Conservation (phyloP, 2,797 vertebrate species). For the Propithecus perrieri region DNA sequence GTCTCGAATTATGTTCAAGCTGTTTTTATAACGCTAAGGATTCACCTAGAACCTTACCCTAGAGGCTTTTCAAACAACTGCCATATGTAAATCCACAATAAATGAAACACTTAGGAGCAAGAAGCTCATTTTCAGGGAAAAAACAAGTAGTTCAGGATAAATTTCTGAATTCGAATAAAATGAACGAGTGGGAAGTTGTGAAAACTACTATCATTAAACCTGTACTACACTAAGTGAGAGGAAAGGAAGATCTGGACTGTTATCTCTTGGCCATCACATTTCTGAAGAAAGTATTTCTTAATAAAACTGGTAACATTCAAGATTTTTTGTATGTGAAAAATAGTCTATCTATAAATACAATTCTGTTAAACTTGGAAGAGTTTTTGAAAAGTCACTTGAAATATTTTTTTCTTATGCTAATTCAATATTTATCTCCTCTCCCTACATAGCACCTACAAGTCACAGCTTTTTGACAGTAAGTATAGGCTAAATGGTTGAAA, state of each 20-base stretch:
- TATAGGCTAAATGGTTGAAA: background rate
- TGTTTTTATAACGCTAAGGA: background rate
- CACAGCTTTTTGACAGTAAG: background rate
- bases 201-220: background rate
- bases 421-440: background rate
- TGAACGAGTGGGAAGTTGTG: background rate
- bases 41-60: background rate
- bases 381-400: background rate
- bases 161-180: background rate
- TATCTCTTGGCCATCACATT: background rate
- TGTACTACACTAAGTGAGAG: background rate
- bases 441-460: fast-evolving
- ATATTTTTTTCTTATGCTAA: background rate
- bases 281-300: background rate
- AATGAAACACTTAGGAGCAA: background rate
- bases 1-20: background rate
- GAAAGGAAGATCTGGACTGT: background rate
- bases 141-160: background rate
- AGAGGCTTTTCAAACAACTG: background rate
- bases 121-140: background rate
- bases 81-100: background rate
- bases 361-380: background rate
- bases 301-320: background rate
- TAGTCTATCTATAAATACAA: background rate
- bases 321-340: background rate